Percentiles rank a stretch among this genome's conserved stretches.
phyloP scores from a whole-genome alignment of 2,113 vertebrate species.

The Hemichromis elongatus region DNA sequence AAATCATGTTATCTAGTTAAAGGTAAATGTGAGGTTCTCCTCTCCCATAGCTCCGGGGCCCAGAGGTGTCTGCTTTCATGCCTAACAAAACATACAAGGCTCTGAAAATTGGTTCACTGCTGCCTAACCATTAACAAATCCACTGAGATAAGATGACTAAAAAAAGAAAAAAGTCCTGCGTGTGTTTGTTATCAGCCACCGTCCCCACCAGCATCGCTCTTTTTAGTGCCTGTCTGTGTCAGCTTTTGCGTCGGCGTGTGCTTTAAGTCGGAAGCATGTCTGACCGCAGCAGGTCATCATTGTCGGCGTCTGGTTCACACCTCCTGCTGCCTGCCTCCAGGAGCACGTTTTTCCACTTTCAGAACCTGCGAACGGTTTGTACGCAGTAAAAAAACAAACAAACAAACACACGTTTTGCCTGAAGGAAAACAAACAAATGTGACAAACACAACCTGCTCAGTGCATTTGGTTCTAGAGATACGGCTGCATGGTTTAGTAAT shows the following conservation, averaged over 20 bases:
- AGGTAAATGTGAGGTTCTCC: neutral
- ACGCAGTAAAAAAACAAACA: neutral
- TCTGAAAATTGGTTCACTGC: neutral
- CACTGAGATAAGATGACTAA: neutral
- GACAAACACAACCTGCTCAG: neutral
- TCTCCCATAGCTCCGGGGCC: neutral
- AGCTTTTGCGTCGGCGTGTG: neutral
- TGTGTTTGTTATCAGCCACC: neutral
- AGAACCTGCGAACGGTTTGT: neutral
- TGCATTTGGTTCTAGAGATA: neutral
- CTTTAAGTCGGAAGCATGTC: neutral
- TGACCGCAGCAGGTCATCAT: neutral
- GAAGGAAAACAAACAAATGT: neutral
- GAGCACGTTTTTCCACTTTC: constrained; percentile 39
- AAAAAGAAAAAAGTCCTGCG: neutral
- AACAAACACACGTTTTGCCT: neutral
- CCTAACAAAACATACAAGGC: neutral
- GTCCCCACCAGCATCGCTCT: neutral
- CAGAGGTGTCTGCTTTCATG: neutral
- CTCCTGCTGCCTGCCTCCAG: neutral
- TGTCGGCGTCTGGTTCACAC: constrained; percentile 11
- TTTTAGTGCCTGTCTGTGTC: neutral
- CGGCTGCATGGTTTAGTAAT: neutral
- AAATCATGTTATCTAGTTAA: neutral
- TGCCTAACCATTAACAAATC: neutral